These are phyloP conservation scores for Drosophila quinaria DNA, from an alignment of 2,888 invertebrate genomes.

Conservation along the genomic window DNA sequence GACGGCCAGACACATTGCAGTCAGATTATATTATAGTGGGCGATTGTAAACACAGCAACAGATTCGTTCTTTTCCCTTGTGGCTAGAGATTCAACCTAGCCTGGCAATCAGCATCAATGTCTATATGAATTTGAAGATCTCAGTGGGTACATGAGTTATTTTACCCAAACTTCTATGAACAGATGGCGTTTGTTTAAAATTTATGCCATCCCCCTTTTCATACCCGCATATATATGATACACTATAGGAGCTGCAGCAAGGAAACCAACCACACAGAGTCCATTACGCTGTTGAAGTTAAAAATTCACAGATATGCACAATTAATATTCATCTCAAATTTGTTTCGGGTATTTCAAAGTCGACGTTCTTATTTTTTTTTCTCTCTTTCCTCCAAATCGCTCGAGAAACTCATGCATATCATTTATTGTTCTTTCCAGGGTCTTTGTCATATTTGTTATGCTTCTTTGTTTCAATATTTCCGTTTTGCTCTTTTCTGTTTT, in stretches of 20 bases:
- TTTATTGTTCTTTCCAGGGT: conserved; percentile 34
- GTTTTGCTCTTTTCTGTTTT: conserved; percentile 30
- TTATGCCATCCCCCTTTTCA: too few species aligned
- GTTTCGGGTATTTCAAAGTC: neutral
- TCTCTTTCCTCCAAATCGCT: neutral
- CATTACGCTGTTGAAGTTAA: too few species aligned
- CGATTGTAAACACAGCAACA: conserved; percentile 12
- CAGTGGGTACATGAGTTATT: too few species aligned
- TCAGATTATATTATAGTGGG: conserved; percentile 28
- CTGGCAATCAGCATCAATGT: conserved; percentile 17
- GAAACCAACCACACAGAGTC: too few species aligned
- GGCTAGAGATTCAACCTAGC: conserved; percentile 13
- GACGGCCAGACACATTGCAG: conserved; percentile 43
- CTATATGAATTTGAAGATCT: too few species aligned
- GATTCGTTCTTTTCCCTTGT: conserved; percentile 29
- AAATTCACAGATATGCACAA: neutral
- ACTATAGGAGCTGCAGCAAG: too few species aligned
- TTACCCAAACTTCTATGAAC: too few species aligned
- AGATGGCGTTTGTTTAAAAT: too few species aligned
- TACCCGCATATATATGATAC: too few species aligned
- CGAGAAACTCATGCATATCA: conserved; percentile 57
- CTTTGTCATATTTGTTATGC: conserved; percentile 44
- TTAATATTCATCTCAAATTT: neutral
- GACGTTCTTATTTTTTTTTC: neutral
- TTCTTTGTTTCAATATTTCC: conserved; percentile 7